Conservation (phyloP, 2,888 invertebrate species). For the Schizaphis graminum region DNA sequence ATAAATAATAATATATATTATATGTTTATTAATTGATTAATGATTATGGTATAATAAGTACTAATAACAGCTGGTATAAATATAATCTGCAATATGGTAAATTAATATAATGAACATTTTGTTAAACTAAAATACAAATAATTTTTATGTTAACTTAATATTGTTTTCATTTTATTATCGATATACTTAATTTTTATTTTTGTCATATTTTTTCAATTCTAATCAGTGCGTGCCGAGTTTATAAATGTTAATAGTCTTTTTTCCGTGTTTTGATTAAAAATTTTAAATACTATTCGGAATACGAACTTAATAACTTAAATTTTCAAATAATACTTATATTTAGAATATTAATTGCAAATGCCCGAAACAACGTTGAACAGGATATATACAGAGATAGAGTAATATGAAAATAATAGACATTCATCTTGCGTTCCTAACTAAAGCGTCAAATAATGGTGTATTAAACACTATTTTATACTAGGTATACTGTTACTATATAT, state of each 20-base stretch:
- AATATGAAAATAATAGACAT: background rate
- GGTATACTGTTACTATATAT: background rate
- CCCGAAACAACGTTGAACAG: background rate
- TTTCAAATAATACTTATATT: conserved; percentile 20
- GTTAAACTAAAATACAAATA: background rate
- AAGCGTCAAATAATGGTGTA: background rate
- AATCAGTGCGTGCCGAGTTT: conserved; percentile 1
- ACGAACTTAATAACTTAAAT: background rate
- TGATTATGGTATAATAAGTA: background rate
- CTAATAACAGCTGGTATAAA: background rate
- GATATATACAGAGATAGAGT: background rate
- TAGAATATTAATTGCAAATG: background rate
- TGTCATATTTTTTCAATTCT: background rate
- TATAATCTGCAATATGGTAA: background rate
- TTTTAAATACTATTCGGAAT: background rate
- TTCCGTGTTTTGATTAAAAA: background rate
- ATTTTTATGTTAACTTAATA: background rate
- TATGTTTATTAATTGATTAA: background rate
- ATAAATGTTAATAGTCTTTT: background rate
- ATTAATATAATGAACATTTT: background rate
- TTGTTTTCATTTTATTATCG: background rate
- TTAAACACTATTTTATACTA: background rate
- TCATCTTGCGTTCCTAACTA: background rate
- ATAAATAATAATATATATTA: background rate
- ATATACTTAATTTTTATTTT: conserved; percentile 14